These are phyloP conservation scores for Erpobdella octoculata DNA, from an alignment of 2,888 invertebrate species.

Conservation along the genomic window DNA sequence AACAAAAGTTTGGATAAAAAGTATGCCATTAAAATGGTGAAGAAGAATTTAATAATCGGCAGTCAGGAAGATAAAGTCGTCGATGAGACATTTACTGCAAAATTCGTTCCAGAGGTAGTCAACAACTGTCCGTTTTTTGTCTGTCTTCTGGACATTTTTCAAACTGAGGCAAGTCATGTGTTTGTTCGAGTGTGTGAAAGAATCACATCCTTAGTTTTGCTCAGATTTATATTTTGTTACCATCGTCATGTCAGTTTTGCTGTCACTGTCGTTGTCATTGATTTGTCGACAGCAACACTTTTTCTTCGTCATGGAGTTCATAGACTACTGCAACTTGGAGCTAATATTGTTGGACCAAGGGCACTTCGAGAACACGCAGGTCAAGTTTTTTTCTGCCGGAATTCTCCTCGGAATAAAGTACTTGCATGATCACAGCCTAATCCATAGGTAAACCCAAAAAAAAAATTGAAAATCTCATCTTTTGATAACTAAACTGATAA, in stretches of 20 bases:
- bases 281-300: conserved; percentile 7
- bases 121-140: conserved; percentile 24
- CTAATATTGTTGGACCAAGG: conserved; percentile 9
- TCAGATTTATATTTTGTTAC: not conserved
- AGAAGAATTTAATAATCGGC: not conserved
- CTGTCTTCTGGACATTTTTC: conserved; percentile 22
- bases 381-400: conserved; percentile 24
- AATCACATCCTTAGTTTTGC: no score
- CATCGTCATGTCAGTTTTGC: not conserved
- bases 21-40: conserved; percentile 18
- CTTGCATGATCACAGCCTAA: conserved; percentile 51
- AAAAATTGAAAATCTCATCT: no score
- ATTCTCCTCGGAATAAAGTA: conserved; percentile 46
- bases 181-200: no score
- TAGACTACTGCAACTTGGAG: conserved; percentile 23
- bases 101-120: conserved; percentile 3
- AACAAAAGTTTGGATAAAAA: not conserved
- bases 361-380: conserved; percentile 13
- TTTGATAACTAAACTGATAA: no score
- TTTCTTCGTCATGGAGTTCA: conserved; percentile 21
- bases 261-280: not conserved
- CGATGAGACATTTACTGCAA: not conserved
- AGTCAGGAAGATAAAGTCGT: not conserved
- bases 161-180: conserved; percentile 23
- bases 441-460: conserved; percentile 55